Base-by-base conservation (phyloP, 2,113 vertebrate species). In the Arizona elegans region DNA sequence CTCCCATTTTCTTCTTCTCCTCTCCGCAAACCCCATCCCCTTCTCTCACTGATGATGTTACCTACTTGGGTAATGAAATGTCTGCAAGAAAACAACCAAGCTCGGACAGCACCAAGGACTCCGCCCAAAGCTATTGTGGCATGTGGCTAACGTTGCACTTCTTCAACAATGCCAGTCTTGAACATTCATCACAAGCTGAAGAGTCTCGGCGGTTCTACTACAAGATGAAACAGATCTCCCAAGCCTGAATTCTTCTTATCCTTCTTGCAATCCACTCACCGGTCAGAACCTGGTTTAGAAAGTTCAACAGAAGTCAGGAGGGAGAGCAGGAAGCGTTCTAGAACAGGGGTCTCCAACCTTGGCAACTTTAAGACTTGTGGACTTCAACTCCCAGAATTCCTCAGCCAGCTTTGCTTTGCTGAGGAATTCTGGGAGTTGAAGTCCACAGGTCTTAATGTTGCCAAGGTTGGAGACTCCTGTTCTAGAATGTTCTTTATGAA, bases 401-500 rank as follows among this genome's bases (percentile, higher is more conserved):
- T 47, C 43, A 43, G 43, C 43, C 43, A 43, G 3, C 3, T 47
- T 47, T 47, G 43, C 4, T 47, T 47, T 3, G 4, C 43, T 47
- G 43, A 47, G 43, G 43, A 47, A 47, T 47, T 47, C 43, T 47
- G 43, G 43, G 43, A 47, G 43, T 47, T 47, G 43, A 47, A 47
- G 43, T 47, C 43, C 43, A 47, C 43, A 47, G 4, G 43, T 47
- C 43, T 47, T 47, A 47, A 47, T 47, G 43, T 47, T 47, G 43
- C 43, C 43, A 47, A 47, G 43, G 43, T 47, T 43, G 38, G 38
- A 43, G 38, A 43, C 2, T 43, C 0, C 38, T 3, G 58, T 50
- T 47, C 38, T 50, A 47, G 89, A 96, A 96, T 90, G 93, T 93
- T 96, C 92, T 59, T 62, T 93, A 29, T 12, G 47, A 23, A 91